Evolutionary conservation across 2,888 invertebrate genomes (phyloP).

Genomic region (Sphaerophoria taeniata): DNA sequence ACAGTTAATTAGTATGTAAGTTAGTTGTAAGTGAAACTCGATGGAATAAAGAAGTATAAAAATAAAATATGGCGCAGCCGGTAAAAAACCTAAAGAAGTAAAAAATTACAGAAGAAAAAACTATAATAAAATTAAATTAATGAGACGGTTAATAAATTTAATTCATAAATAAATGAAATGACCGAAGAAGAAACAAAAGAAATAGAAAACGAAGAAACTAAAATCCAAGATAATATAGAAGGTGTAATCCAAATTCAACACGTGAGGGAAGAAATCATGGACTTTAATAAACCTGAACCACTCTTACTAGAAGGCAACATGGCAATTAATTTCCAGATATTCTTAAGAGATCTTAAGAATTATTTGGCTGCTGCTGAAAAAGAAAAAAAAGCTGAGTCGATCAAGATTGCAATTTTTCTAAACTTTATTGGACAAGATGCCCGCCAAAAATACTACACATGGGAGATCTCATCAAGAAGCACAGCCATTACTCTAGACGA

Average conservation of each 20-base stretch:
- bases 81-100: too few relatives aligned
- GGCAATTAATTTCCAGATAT: neutral
- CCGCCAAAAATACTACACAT: conserved; percentile 18
- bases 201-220: too few relatives aligned
- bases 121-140: too few relatives aligned
- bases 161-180: too few relatives aligned
- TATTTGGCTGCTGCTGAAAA: conserved; percentile 7
- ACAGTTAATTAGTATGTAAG: too few relatives aligned
- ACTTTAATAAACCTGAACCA: conserved; percentile 14
- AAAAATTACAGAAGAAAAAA: too few relatives aligned
- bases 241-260: neutral
- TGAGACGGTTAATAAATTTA: too few relatives aligned
- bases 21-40: too few relatives aligned
- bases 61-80: too few relatives aligned
- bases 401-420: conserved; percentile 11
- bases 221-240: too few relatives aligned
- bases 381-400: conserved; percentile 2
- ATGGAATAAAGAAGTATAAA: too few relatives aligned
- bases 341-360: conserved; percentile 11
- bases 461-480: conserved; percentile 23
- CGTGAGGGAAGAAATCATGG: conserved; percentile 12
- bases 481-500: neutral
- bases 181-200: too few relatives aligned
- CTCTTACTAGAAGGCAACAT: conserved; percentile 3
- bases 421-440: conserved; percentile 19